Evolutionary conservation across 2,797 vertebrate species (phyloP), one percentile per base, ranked within the genome.

Genomic region (Iguana delicatissima): DNA sequence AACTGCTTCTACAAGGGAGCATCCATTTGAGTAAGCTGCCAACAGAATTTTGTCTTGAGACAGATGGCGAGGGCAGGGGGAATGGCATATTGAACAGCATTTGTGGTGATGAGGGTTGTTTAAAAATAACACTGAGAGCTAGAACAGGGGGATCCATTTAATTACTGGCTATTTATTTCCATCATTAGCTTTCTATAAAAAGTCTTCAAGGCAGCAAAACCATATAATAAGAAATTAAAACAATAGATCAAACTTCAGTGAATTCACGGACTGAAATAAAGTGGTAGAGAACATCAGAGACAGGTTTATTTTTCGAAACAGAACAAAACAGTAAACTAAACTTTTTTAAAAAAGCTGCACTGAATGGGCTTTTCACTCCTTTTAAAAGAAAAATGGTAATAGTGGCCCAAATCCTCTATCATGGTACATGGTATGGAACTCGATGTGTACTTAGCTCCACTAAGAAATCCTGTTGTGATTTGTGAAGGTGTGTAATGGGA

Each of bases 191-290:
- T 79, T 79, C 77, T 79, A 79, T 79, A 79, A 79, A 79, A 79
- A 50, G 77, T 13, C 77, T 79, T 50, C 9, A 32, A 26, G 42
- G 77, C 77, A 29, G 77, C 42, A 50, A 50, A 50, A 42, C 67
- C 77, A 79, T 79, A 79, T 26, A 79, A 79, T 35, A 79, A 79
- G 22, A 50, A 50, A 79, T 79, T 79, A 79, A 79, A 79, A 79
- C 77, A 50, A 81, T 81, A 18, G 50, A 81, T 81, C 80, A 81
- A 55, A 32, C 26, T 6, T 57, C 46, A 55, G 18, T 7, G 42
- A n/a, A 57, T 32, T 16, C 16, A 20, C 29, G 57, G 2, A 20
- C 14, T 32, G 79, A 80, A 80, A 80, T 80, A 20, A 57, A 81
- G 57, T 29, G 3, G 26, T 2, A n/a, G 52, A 50, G 57, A 81